Conservation (phyloP, 2,113 vertebrate species). For the Platichthys flesus region DNA sequence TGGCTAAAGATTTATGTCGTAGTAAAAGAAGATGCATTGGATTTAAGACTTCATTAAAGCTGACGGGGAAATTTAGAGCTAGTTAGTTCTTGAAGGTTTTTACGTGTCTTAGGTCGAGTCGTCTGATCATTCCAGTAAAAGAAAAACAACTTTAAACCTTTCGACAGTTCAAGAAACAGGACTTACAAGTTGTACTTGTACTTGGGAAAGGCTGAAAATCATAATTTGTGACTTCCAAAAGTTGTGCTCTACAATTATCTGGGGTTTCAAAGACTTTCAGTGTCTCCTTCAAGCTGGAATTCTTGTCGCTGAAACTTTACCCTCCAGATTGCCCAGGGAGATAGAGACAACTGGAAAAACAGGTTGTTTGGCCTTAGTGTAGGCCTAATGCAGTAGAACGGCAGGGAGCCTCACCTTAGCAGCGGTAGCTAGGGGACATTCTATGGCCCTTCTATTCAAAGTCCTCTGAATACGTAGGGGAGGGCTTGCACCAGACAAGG, state of each 20-base stretch:
- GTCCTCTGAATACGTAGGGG: slow-evolving; percentile 74
- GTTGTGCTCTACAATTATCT: slow-evolving; percentile 58
- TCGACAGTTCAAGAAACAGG: slow-evolving; percentile 9
- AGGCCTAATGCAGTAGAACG: slow-evolving; percentile 69
- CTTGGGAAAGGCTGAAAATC: background rate
- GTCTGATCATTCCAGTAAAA: slow-evolving; percentile 1
- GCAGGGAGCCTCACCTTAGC: slow-evolving; percentile 80
- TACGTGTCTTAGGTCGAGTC: background rate
- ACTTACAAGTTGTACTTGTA: slow-evolving; percentile 18
- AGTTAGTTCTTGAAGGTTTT: slow-evolving; percentile 12
- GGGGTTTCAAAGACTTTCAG: slow-evolving; percentile 61
- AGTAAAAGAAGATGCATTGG: slow-evolving; percentile 7
- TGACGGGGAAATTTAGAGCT: slow-evolving; percentile 10
- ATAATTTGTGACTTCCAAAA: slow-evolving; percentile 55
- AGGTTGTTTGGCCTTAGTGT: slow-evolving; percentile 76
- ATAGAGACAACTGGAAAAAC: slow-evolving; percentile 84
- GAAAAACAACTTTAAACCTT: background rate
- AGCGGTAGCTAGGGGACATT: slow-evolving; percentile 79
- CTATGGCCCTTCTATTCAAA: slow-evolving; percentile 79
- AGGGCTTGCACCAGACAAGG: slow-evolving; percentile 78
- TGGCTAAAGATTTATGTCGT: slow-evolving; percentile 24
- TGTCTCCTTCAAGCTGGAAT: slow-evolving; percentile 56
- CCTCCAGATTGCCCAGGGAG: slow-evolving; percentile 73
- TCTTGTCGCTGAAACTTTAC: slow-evolving; percentile 68
- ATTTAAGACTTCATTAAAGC: slow-evolving; percentile 17